phyloP scores from a whole-genome alignment of 2,113 vertebrate species.

The Platichthys flesus region DNA sequence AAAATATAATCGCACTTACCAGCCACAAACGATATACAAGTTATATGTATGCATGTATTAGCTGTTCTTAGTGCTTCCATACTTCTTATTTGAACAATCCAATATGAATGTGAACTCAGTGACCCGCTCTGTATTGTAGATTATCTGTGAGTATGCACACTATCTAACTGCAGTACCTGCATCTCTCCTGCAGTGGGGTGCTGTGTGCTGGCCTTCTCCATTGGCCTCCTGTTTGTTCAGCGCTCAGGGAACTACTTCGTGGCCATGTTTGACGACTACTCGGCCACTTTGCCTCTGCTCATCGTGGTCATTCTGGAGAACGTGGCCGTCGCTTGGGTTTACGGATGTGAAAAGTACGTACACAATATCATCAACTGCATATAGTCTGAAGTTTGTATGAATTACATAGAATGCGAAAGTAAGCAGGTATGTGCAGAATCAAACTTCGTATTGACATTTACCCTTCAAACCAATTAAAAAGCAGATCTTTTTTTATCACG shows the following conservation, averaged over 20 bases:
- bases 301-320: slow-evolving; percentile 96
- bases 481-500: too few species aligned
- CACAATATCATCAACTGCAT: background rate
- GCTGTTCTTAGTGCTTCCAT: too few species aligned
- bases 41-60: background rate
- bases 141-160: background rate
- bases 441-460: too few species aligned
- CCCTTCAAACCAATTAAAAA: too few species aligned
- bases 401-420: too few species aligned
- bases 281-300: slow-evolving; percentile 93
- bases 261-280: slow-evolving; percentile 98
- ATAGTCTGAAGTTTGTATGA: background rate
- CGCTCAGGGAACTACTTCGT: slow-evolving; percentile 98
- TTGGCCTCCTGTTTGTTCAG: slow-evolving; percentile 96
- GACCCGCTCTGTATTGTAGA: too few species aligned
- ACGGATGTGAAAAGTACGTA: slow-evolving; percentile 94
- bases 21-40: background rate
- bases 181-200: slow-evolving; percentile 86
- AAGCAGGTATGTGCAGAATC: too few species aligned
- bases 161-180: background rate
- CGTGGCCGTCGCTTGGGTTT: slow-evolving; percentile 91
- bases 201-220: slow-evolving; percentile 90
- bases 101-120: background rate
- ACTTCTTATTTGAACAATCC: too few species aligned
- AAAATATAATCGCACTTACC: background rate